phyloP scores from a whole-genome alignment of 2,113 vertebrate genomes.

The Platysternon megacephalum region DNA sequence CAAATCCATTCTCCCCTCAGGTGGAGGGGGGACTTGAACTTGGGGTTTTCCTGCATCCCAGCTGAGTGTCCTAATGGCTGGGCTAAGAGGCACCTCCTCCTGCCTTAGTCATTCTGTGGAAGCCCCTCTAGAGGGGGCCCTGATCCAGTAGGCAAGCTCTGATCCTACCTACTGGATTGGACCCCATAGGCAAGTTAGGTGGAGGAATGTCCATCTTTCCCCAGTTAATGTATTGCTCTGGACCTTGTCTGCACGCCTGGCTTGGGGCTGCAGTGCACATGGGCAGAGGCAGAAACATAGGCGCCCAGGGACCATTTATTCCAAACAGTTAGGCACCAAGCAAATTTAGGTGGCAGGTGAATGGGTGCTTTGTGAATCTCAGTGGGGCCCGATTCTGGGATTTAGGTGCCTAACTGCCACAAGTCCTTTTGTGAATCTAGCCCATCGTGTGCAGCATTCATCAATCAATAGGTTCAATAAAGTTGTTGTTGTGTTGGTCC shows the following conservation, averaged over 20 bases:
- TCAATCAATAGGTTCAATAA: accelerated
- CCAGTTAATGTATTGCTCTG: neutral
- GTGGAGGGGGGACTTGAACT: neutral
- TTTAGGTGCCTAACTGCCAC: too few species aligned
- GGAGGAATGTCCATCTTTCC: neutral
- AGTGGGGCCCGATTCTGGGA: neutral
- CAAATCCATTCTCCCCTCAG: neutral
- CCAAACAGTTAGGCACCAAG: too few species aligned
- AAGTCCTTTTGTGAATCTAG: neutral
- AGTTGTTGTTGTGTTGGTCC: neutral
- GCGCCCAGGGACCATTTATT: neutral
- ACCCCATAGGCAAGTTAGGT: neutral
- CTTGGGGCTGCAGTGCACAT: neutral
- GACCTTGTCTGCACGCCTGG: neutral
- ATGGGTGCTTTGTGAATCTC: too few species aligned
- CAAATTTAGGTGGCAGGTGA: too few species aligned
- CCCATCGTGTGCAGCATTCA: neutral
- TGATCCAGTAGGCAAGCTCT: neutral
- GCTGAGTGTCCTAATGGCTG: neutral
- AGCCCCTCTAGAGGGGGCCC: neutral
- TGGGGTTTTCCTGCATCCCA: too few species aligned
- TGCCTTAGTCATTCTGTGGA: neutral
- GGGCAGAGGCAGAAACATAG: neutral
- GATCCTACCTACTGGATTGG: neutral
- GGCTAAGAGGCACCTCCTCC: neutral